phyloP scores from a whole-genome alignment of 1,140 invertebrate species.

The Drosophila tani region DNA sequence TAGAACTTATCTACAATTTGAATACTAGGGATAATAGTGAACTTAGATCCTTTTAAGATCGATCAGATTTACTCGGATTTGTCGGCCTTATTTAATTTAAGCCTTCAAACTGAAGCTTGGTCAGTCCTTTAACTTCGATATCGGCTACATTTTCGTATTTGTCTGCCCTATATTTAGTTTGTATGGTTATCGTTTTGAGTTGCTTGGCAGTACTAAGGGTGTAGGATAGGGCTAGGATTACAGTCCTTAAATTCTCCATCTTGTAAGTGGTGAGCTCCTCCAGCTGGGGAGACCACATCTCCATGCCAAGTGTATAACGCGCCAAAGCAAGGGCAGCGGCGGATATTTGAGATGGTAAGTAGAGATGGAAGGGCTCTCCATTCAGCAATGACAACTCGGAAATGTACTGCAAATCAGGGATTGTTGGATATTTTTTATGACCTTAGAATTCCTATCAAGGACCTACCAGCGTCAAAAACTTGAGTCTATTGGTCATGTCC shows the following conservation, averaged over 20 bases:
- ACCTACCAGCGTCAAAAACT: constrained; percentile 92
- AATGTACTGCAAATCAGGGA: constrained; percentile 87
- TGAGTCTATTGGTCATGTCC: constrained; percentile 88
- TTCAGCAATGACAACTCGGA: constrained; percentile 94
- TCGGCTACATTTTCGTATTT: constrained; percentile 86
- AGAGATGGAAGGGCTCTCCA: constrained; percentile 93
- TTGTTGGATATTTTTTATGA: too few species aligned
- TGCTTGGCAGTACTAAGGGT: constrained; percentile 89
- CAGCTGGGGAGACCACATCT: constrained; percentile 89
- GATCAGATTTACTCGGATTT: constrained; percentile 21
- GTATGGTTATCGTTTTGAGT: constrained; percentile 91
- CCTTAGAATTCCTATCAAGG: background rate
- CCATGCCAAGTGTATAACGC: constrained; percentile 88
- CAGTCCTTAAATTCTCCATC: constrained; percentile 89
- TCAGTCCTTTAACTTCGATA: constrained; percentile 58
- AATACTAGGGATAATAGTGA: background rate
- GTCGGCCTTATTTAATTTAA: too few species aligned
- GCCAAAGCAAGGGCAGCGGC: constrained; percentile 92
- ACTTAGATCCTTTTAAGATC: background rate
- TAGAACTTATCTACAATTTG: background rate
- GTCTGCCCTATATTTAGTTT: constrained; percentile 92
- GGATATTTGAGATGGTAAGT: constrained; percentile 93
- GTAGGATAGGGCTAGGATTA: constrained; percentile 89
- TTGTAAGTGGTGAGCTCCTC: constrained; percentile 89
- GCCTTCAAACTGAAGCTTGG: constrained; percentile 53